Percentiles rank a stretch among this genome's conserved stretches.
Conservation (phyloP, 2,888 invertebrate genomes). For the Rhagophthalmus giganteus region DNA sequence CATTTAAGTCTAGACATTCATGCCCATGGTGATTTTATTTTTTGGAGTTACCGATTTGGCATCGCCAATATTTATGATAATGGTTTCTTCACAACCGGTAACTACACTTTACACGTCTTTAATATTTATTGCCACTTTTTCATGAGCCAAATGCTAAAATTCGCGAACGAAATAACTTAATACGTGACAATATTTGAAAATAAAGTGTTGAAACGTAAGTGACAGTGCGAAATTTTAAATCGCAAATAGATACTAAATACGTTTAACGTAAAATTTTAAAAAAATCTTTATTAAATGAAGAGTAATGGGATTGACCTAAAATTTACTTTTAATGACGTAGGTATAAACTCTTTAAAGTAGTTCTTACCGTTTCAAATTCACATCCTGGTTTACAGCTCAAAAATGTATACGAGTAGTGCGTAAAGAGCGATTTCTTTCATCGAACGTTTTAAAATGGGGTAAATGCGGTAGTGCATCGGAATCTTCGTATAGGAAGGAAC, state of each 20-base stretch:
- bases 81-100: slow-evolving; percentile 26
- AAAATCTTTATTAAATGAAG: neutral
- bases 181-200: neutral
- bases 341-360: no score
- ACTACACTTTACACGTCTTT: slow-evolving; percentile 19
- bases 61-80: slow-evolving; percentile 34
- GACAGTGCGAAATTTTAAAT: no score
- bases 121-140: slow-evolving; percentile 20
- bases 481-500: neutral
- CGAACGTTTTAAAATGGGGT: no score
- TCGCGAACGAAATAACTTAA: slow-evolving; percentile 8
- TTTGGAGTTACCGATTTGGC: slow-evolving; percentile 34
- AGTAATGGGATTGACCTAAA: neutral
- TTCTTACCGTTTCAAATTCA: neutral
- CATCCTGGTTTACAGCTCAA: neutral
- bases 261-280: no score
- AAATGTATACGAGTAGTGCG: neutral
- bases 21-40: slow-evolving; percentile 35
- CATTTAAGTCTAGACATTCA: slow-evolving; percentile 37
- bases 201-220: no score
- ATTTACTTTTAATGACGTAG: neutral
- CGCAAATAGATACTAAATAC: no score
- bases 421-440: neutral
- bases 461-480: no score
- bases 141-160: slow-evolving; percentile 13